Evolutionary conservation across 2,113 vertebrate species (phyloP), one percentile per base, ranked within the genome.

Genomic region (Aphelocoma coerulescens): DNA sequence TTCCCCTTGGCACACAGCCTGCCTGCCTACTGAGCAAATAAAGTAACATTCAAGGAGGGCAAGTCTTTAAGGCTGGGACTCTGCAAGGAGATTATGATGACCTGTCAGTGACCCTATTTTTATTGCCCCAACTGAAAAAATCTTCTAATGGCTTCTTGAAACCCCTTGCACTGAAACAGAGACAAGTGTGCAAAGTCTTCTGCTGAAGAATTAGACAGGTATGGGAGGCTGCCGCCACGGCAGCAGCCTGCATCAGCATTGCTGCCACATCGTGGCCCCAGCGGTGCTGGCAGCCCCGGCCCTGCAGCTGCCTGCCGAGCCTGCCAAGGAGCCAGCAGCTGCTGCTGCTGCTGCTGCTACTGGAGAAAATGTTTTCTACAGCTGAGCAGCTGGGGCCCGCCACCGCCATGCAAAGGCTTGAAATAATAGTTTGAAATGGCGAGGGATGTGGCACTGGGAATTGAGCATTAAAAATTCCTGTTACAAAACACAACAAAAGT

Each of bases 151-250:
- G 3, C 11, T 30, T 57, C 33, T 39, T 33, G 41, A 83, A 74
- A 32, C 30, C 55, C 55, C 39, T 55, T 44, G 39, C 72, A 41
- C 18, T 4, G 57, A 71, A 83, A 32, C 0, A 10, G 41, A 68
- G 54, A 19, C 4, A 33, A 73, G 26, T 1, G 4, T 10, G 4
- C 30, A 13, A 51, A 59, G 48, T 28, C 20, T 76, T 44, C 35
- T 16, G 44, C 61, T 20, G 83, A 43, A 55, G 75, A 18, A 8
- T 16, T 6, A 6, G 55, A 35, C 46, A 39, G 16, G 10, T 27
- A 32, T 1, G 2, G 0, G 4, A 76, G 43, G 32, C 57, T 26
- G 22, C 9, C 0, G 4, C 13, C 12, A 1, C 1, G 1, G 37
- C 2, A 3, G 35, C 37, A 57, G 37, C 33, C 32, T 3, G 2